Conservation (phyloP, 1,140 invertebrate genomes). For the Lasaia peninsularis region DNA sequence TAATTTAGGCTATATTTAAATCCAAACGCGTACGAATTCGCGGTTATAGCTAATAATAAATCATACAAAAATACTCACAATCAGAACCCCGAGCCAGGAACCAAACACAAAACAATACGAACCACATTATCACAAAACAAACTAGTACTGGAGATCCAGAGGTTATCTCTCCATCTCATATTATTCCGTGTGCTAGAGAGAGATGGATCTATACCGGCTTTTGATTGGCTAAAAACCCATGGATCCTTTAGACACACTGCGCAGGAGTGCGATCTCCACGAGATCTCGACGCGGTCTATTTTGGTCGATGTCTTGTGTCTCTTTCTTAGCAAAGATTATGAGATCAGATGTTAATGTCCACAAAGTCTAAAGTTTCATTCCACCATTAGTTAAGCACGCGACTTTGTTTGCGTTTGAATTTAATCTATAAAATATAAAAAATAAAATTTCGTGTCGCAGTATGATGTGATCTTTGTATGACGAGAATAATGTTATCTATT, state of each 20-base stretch:
- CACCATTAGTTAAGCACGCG: no score
- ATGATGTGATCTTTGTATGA: no score
- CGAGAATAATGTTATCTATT: no score
- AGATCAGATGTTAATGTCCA: neutral
- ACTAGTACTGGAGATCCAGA: conserved; percentile 18
- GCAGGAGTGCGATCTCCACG: conserved; percentile 44
- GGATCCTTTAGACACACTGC: conserved; percentile 39
- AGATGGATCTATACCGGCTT: conserved; percentile 22
- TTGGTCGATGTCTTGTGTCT: conserved; percentile 48
- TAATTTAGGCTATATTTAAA: no score
- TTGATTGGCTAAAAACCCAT: conserved; percentile 34
- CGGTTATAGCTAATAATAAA: no score
- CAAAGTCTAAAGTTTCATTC: no score
- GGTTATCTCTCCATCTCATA: conserved; percentile 32
- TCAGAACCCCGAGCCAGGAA: conserved; percentile 19
- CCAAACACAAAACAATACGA: conserved; percentile 24
- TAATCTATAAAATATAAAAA: no score
- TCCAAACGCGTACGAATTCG: no score
- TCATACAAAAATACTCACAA: conserved; percentile 19
- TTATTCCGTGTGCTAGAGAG: conserved; percentile 14
- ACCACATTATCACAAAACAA: conserved; percentile 40
- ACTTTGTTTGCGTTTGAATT: no score
- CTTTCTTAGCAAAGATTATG: conserved; percentile 51
- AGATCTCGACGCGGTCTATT: conserved; percentile 53
- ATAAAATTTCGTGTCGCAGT: no score